phyloP scores from a whole-genome alignment of 2,113 vertebrate species.

The Gymnarchus niloticus region DNA sequence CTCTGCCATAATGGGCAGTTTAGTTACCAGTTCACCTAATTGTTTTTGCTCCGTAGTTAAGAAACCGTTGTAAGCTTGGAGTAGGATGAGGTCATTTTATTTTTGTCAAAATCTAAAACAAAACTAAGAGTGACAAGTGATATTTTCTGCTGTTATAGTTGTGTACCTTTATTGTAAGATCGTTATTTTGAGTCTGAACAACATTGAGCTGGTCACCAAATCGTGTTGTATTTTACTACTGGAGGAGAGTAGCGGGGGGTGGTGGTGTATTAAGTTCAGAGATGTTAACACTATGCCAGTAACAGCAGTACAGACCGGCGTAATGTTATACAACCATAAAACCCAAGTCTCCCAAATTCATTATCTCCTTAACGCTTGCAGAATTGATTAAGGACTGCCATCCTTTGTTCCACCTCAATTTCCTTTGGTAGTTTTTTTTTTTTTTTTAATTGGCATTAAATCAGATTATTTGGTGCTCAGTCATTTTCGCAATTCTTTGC shows the following conservation, averaged over 20 bases:
- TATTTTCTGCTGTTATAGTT: neutral
- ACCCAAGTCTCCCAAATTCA: no score
- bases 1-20: no score
- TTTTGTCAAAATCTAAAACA: neutral
- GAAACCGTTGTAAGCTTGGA: no score
- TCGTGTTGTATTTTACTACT: neutral
- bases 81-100: neutral
- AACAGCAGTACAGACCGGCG: no score
- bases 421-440: neutral
- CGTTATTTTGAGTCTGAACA: neutral
- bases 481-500: neutral
- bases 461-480: neutral
- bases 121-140: neutral
- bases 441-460: neutral
- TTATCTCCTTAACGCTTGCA: neutral
- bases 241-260: neutral
- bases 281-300: no score
- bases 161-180: neutral
- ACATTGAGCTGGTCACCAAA: neutral
- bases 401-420: neutral
- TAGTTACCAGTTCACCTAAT: no score
- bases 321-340: no score
- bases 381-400: no score
- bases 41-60: no score
- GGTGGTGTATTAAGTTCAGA: neutral